phyloP scores from a whole-genome alignment of 1,140 invertebrate species.

The Onthophagus taurus region DNA sequence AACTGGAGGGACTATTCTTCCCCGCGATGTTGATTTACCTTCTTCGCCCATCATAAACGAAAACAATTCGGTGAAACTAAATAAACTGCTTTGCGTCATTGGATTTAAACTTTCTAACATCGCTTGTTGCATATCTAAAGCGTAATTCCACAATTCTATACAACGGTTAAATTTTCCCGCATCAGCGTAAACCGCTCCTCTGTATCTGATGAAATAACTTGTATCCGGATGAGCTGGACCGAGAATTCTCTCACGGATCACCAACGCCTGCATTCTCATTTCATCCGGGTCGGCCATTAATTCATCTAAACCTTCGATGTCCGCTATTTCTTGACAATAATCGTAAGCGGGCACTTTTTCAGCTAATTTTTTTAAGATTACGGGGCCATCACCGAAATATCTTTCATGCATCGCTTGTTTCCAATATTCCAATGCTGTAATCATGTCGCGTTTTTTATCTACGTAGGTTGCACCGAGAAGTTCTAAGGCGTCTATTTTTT shows the following conservation, averaged over 20 bases:
- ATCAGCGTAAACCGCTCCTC: conserved; percentile 91
- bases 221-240: conserved; percentile 91
- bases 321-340: conserved; percentile 70
- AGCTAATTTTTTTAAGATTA: conserved; percentile 32
- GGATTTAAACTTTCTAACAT: conserved; percentile 88
- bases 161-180: conserved; percentile 57
- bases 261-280: conserved; percentile 91
- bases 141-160: conserved; percentile 91
- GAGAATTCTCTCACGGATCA: conserved; percentile 88
- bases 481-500: conserved; percentile 85
- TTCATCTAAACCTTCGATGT: conserved; percentile 71
- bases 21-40: conserved; percentile 54
- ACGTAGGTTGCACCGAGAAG: conserved; percentile 92
- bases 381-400: conserved; percentile 45
- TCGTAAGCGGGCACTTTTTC: conserved; percentile 76
- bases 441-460: conserved; percentile 92
- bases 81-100: conserved; percentile 86
- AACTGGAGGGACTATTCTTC: conserved; percentile 66
- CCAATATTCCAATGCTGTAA: conserved; percentile 80
- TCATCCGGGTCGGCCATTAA: conserved; percentile 86
- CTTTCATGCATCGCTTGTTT: conserved; percentile 76
- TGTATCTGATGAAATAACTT: conserved; percentile 87
- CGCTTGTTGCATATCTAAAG: conserved; percentile 91
- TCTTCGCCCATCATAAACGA: conserved; percentile 84
- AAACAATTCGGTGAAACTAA: conserved; percentile 92